A percentile compares a stretch with the other conserved stretches of the same genome.
phyloP scores from a whole-genome alignment of 2,888 invertebrate genomes.

The Baronia brevicornis region DNA sequence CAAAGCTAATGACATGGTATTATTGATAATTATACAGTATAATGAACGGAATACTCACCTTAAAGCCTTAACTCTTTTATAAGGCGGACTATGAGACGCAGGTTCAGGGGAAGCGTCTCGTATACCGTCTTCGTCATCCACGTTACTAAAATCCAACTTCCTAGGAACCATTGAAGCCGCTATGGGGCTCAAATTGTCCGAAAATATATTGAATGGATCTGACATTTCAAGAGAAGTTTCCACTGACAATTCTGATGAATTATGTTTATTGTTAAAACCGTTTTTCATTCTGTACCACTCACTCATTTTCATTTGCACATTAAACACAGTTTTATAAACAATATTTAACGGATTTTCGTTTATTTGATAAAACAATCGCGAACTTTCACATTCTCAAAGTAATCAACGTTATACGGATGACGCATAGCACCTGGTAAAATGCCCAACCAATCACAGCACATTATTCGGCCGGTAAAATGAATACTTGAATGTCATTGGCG shows the following conservation, averaged over 20 bases:
- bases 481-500: slow-evolving; percentile 48
- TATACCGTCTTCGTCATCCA: slow-evolving; percentile 63
- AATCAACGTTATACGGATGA: slow-evolving; percentile 72
- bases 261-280: slow-evolving; percentile 46
- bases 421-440: slow-evolving; percentile 68
- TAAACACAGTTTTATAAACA: slow-evolving; percentile 41
- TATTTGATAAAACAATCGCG: slow-evolving; percentile 40
- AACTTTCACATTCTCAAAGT: slow-evolving; percentile 61
- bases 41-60: slow-evolving; percentile 46
- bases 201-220: slow-evolving; percentile 76
- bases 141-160: slow-evolving; percentile 73
- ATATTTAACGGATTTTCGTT: slow-evolving; percentile 40
- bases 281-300: slow-evolving; percentile 67
- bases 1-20: slow-evolving; percentile 40
- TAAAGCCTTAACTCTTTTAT: slow-evolving; percentile 75
- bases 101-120: slow-evolving; percentile 46
- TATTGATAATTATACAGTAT: slow-evolving; percentile 24
- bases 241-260: slow-evolving; percentile 74
- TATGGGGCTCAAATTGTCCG: slow-evolving; percentile 76
- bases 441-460: slow-evolving; percentile 44
- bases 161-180: slow-evolving; percentile 72
- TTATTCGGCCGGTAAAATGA: slow-evolving; percentile 57
- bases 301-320: slow-evolving; percentile 54
- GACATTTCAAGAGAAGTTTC: slow-evolving; percentile 80
- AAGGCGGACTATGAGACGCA: slow-evolving; percentile 68